Base-by-base conservation (phyloP, 2,797 vertebrate genomes). In the Geotrypetes seraphini region DNA sequence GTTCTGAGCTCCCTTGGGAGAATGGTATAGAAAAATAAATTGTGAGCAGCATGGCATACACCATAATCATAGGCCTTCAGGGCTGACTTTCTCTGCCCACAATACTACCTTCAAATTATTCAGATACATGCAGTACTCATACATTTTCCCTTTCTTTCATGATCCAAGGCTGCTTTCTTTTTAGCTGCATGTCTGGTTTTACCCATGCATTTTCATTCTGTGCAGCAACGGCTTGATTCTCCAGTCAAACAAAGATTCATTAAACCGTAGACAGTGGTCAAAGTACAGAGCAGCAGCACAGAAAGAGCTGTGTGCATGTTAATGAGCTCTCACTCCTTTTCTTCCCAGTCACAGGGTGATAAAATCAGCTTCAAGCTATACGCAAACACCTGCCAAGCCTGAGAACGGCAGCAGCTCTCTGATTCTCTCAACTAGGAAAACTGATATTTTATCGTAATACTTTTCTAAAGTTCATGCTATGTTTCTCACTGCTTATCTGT, bases 281-380 rank as follows among this genome's bases (percentile, higher is more conserved):
- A 37, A 31, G 13, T 11, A 43, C 35, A 47, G 60, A 55, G 38
- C 36, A 54, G 25, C 32, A 48, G 17, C 40, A 43, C 37, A 39
- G 40, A 40, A 46, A 47, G 41, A 30, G 25, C 16, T 2, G 5
- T 44, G 20, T 26, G 30, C 62, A 56, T 47, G 37, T 44, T 60
- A 50, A 63, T 34, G 25, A 66, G 41, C 14, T 26, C 25, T 58
- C 39, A 33, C 51, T 60, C 48, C 53, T 42, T 25, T 21, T 12
- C 28, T 38, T 27, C 39, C 36, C 16, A 36, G 44, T 29, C 51
- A 28, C 34, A 33, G 43, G 29, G 5, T 51, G 39, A 51, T 59
- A 69, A 46, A 50, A 45, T 65, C 49, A 58, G 4, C 17, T 8
- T 10, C 23, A 48, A 46, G 22, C 19, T 40, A 24, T 49, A 19